Percentiles rank a stretch among this genome's conserved stretches.
Conservation (phyloP, 2,888 invertebrate genomes). For the Amphipoea oculea region DNA sequence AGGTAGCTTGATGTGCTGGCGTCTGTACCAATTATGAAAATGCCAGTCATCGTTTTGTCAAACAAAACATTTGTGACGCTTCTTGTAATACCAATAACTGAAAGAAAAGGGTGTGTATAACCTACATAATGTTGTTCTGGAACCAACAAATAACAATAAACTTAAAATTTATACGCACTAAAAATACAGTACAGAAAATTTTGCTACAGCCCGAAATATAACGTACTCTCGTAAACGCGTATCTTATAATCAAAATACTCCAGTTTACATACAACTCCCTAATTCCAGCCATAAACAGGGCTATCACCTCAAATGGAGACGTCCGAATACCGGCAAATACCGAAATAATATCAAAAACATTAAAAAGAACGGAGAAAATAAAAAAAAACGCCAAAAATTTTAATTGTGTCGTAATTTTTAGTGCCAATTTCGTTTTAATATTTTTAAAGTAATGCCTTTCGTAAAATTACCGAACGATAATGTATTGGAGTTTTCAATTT, state of each 20-base stretch:
- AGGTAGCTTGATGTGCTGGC: too few relatives aligned
- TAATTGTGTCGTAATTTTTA: slow-evolving; percentile 71
- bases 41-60: neutral
- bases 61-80: neutral
- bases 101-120: slow-evolving; percentile 12
- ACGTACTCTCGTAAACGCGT: slow-evolving; percentile 30
- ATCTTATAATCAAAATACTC: slow-evolving; percentile 49
- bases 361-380: slow-evolving; percentile 50
- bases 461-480: slow-evolving; percentile 54
- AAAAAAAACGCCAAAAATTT: slow-evolving; percentile 54
- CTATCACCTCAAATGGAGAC: slow-evolving; percentile 66
- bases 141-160: slow-evolving; percentile 28
- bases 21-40: neutral
- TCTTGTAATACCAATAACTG: neutral
- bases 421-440: slow-evolving; percentile 53
- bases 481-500: slow-evolving; percentile 66
- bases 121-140: slow-evolving; percentile 9
- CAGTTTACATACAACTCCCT: slow-evolving; percentile 38
- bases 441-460: slow-evolving; percentile 61
- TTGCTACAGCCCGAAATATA: slow-evolving; percentile 29
- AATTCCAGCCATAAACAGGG: slow-evolving; percentile 55
- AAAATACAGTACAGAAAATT: slow-evolving; percentile 38
- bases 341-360: slow-evolving; percentile 60
- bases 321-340: slow-evolving; percentile 53
- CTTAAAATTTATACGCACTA: slow-evolving; percentile 26